Percentiles rank a stretch among this genome's conserved stretches.
Conservation (phyloP, 2,113 vertebrate species). For the Egretta garzetta region DNA sequence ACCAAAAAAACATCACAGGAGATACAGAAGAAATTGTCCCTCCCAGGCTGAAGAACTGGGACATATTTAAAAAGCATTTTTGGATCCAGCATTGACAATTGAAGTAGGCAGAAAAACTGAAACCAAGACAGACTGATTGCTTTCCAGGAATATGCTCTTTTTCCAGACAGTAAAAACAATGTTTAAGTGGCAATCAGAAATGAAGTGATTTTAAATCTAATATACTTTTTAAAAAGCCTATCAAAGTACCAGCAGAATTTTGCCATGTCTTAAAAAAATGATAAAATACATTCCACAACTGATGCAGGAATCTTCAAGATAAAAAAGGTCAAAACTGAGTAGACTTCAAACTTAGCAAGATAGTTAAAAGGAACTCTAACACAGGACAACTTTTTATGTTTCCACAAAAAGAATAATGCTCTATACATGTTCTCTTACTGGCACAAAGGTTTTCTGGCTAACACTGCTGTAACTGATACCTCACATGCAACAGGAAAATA, state of each 20-base stretch:
- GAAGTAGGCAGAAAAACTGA: background rate
- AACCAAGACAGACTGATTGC: background rate
- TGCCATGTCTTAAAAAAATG: background rate
- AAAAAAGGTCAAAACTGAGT: background rate
- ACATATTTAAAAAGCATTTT: background rate
- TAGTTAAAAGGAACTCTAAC: background rate
- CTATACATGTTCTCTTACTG: background rate
- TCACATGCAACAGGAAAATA: background rate
- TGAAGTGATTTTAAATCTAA: background rate
- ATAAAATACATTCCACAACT: background rate
- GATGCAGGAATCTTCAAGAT: background rate
- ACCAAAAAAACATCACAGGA: no score
- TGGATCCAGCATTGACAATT: background rate
- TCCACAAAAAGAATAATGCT: background rate
- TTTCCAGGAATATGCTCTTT: background rate
- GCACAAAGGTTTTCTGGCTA: background rate
- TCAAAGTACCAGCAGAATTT: background rate
- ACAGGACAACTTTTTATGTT: background rate
- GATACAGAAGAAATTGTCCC: background rate
- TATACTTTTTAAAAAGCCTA: background rate
- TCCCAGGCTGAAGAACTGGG: background rate
- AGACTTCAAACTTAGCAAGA: background rate
- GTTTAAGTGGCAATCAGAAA: background rate
- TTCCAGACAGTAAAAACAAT: background rate
- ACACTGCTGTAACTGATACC: background rate